Evolutionary conservation across 1,140 invertebrate species (phyloP).

Genomic region (Linepithema humile): DNA sequence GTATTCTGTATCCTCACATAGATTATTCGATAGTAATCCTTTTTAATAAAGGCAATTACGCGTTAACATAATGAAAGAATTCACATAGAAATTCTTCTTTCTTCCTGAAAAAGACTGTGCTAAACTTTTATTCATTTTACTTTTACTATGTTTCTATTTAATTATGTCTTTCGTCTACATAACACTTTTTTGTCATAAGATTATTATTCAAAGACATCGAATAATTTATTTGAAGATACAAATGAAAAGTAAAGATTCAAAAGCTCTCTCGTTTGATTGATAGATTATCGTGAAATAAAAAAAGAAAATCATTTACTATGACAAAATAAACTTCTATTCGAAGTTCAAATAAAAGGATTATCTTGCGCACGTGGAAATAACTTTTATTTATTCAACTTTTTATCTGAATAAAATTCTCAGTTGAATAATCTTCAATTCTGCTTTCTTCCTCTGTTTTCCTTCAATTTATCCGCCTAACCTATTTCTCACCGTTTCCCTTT

Average conservation of each 20-base stretch:
- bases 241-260: not conserved
- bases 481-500: constrained; percentile 4
- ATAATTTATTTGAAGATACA: not conserved
- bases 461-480: not conserved
- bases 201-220: not conserved
- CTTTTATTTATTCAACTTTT: constrained; percentile 16
- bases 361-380: not conserved
- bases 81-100: not conserved
- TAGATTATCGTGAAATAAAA: not conserved
- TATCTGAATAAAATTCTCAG: constrained; percentile 17
- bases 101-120: not conserved
- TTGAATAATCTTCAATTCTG: constrained; percentile 10
- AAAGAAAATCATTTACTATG: not conserved
- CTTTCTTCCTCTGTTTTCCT: constrained; percentile 35
- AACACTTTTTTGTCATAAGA: not conserved
- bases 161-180: not conserved
- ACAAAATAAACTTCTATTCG: constrained; percentile 15
- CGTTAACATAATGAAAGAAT: not conserved
- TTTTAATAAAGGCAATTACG: not conserved
- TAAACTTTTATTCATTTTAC: not conserved
- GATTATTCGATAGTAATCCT: not conserved
- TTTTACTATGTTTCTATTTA: constrained; percentile 6
- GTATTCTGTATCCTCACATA: not conserved
- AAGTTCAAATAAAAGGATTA: not conserved
- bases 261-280: not conserved